Conservation (phyloP, 2,888 invertebrate species). For the Trichopria drosophilae region DNA sequence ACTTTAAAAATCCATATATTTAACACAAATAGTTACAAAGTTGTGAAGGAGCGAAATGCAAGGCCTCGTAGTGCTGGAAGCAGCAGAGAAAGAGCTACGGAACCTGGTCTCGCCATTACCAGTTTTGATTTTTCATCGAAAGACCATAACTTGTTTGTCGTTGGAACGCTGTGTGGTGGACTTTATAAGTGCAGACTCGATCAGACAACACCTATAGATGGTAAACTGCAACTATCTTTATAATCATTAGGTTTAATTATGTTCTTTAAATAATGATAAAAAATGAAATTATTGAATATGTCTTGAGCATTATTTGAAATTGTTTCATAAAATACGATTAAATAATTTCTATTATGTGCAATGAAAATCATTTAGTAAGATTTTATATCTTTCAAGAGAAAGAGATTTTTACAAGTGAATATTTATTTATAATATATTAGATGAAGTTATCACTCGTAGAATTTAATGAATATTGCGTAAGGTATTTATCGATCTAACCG, state of each 20-base stretch:
- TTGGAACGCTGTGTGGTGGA: constrained; percentile 55
- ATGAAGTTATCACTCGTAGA: too few species aligned
- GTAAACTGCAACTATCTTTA: constrained; percentile 25
- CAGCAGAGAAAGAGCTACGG: constrained; percentile 49
- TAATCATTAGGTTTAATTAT: too few species aligned
- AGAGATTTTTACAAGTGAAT: too few species aligned
- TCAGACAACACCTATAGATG: constrained; percentile 44
- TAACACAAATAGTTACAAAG: constrained; percentile 54
- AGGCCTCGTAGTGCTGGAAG: constrained; percentile 53
- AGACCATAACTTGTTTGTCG: constrained; percentile 46
- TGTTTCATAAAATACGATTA: not conserved
- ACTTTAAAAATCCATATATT: not conserved
- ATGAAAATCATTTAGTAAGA: too few species aligned
- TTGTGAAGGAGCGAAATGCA: constrained; percentile 52
- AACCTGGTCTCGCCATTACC: constrained; percentile 52
- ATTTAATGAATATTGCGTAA: too few species aligned
- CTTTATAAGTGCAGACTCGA: constrained; percentile 53
- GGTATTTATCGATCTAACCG: too few species aligned
- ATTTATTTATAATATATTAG: too few species aligned
- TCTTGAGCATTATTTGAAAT: too few species aligned
- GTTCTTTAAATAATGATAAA: too few species aligned
- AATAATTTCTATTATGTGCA: not conserved
- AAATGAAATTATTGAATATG: too few species aligned
- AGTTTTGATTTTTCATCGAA: constrained; percentile 51
- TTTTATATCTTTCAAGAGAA: too few species aligned